Conservation (phyloP, 35 echinoderm and acorn worm genomes). For the Lytechinus variegatus region DNA sequence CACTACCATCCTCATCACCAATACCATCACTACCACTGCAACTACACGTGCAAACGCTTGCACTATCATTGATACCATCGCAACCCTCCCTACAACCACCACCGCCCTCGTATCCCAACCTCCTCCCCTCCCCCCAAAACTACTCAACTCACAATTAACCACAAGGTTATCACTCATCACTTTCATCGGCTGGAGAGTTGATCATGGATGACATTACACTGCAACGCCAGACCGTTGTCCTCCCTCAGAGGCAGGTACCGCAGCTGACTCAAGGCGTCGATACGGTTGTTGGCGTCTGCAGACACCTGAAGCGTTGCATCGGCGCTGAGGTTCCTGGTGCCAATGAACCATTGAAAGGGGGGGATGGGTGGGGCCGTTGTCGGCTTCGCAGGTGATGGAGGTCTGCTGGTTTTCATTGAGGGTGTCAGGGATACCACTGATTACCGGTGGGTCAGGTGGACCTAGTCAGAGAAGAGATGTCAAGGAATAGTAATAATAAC, state of each 20-base stretch:
- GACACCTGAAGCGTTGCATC: neutral
- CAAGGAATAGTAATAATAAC: neutral
- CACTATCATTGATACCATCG: too few relatives aligned
- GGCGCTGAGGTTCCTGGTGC: neutral
- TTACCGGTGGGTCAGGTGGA: conserved; percentile 27
- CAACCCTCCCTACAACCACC: too few relatives aligned
- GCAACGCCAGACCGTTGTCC: neutral
- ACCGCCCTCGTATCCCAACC: too few relatives aligned
- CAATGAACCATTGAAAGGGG: conserved; percentile 16
- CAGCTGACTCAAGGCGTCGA: conserved; percentile 38
- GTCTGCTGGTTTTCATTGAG: neutral
- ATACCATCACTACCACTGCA: too few relatives aligned
- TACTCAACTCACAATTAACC: conserved; percentile 23
- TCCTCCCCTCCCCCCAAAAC: too few relatives aligned
- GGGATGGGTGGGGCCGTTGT: conserved; percentile 38
- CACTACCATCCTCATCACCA: neutral
- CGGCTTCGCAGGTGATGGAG: neutral
- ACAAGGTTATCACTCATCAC: neutral
- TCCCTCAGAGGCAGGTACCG: neutral
- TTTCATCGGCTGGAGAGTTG: neutral
- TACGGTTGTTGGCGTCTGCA: neutral
- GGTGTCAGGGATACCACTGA: neutral
- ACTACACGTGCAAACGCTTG: too few relatives aligned
- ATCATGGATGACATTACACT: conserved; percentile 2
- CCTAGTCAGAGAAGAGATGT: neutral